Evolutionary conservation across 2,888 invertebrate species (phyloP).

Genomic region (Morpho achilles): DNA sequence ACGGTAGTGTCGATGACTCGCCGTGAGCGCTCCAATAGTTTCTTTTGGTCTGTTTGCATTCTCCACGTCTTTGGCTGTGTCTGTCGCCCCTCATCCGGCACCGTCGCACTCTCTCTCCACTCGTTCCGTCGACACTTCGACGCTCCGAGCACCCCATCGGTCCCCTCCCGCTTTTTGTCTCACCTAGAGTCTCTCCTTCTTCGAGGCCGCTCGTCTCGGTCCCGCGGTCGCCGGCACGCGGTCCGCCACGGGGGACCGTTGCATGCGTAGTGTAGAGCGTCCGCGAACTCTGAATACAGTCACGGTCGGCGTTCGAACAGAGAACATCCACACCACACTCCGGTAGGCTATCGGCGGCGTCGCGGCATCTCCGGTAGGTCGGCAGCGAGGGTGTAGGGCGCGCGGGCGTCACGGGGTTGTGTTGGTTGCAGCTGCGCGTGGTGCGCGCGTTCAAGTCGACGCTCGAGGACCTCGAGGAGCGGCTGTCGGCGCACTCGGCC

Average conservation of each 20-base stretch:
- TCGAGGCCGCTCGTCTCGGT: constrained; percentile 35
- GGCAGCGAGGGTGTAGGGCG: constrained; percentile 5
- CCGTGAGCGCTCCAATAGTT: constrained; percentile 51
- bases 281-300: constrained; percentile 37
- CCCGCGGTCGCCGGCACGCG: constrained; percentile 42
- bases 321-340: constrained; percentile 73
- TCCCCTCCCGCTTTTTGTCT: constrained; percentile 36
- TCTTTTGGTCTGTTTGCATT: constrained; percentile 59
- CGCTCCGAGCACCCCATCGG: constrained; percentile 31
- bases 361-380: constrained; percentile 32
- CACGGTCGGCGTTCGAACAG: constrained; percentile 43
- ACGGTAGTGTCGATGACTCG: constrained; percentile 47
- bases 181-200: constrained; percentile 30
- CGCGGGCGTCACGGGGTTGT: constrained; percentile 45
- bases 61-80: constrained; percentile 45
- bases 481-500: constrained; percentile 98
- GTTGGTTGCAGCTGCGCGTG: constrained; percentile 98
- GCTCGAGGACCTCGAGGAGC: constrained; percentile 99
- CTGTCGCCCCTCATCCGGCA: constrained; percentile 42
- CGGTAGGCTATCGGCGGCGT: constrained; percentile 36
- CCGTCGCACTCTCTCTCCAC: constrained; percentile 40
- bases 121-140: constrained; percentile 31
- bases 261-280: constrained; percentile 28
- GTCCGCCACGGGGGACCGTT: constrained; percentile 20
- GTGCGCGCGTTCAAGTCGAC: constrained; percentile 99